Evolutionary conservation across 2,113 vertebrate species (phyloP).

Genomic region (Pomatorhinus ruficollis): DNA sequence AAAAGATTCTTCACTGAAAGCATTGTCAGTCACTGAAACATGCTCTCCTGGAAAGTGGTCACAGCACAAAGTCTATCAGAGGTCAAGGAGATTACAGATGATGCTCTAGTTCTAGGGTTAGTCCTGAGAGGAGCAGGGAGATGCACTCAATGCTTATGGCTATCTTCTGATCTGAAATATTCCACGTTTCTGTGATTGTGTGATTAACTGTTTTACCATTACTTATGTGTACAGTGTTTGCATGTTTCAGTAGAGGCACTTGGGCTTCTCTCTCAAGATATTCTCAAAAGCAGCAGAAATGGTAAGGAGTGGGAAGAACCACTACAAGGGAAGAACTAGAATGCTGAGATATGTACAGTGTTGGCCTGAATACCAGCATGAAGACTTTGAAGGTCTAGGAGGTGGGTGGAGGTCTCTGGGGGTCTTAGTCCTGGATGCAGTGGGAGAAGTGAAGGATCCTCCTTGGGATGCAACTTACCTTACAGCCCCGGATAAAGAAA

Average conservation of each 20-base stretch:
- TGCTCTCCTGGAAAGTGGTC: background rate
- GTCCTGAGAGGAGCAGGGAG: background rate
- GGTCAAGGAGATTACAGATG: background rate
- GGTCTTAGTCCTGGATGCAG: background rate
- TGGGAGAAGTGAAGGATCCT: background rate
- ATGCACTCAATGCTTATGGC: background rate
- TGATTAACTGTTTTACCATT: background rate
- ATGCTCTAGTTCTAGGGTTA: background rate
- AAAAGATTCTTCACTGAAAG: background rate
- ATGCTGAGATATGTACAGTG: background rate
- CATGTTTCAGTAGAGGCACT: background rate
- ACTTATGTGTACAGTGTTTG: background rate
- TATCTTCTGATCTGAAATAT: background rate
- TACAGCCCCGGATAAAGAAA: background rate
- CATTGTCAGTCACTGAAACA: background rate
- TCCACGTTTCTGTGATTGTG: accelerated
- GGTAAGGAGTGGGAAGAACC: background rate
- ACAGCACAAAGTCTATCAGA: background rate
- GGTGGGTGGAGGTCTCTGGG: background rate
- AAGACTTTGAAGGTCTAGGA: background rate
- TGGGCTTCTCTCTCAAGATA: background rate
- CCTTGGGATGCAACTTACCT: background rate
- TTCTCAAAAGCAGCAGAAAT: background rate
- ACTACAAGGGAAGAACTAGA: background rate
- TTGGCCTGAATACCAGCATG: background rate